Evolutionary conservation across 2,797 vertebrate species (phyloP).

Genomic region (Apogon hyalosoma): DNA sequence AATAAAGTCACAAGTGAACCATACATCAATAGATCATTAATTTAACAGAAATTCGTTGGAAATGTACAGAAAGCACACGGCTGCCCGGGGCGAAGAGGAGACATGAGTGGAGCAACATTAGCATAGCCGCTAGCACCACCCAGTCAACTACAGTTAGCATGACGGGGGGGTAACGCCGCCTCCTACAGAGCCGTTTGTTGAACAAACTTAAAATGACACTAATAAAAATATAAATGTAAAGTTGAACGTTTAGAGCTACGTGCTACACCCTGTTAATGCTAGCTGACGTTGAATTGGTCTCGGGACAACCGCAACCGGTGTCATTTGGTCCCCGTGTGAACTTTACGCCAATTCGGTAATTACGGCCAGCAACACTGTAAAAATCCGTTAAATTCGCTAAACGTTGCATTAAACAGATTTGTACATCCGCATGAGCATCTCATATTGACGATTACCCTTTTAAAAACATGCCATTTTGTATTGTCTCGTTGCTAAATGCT

Average conservation of each 20-base stretch:
- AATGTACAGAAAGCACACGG: not conserved
- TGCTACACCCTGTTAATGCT: not conserved
- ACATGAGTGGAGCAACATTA: slow-evolving; percentile 42
- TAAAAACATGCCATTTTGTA: slow-evolving; percentile 11
- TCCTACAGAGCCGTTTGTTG: not conserved
- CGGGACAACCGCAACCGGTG: slow-evolving; percentile 49
- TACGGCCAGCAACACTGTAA: rapidly evolving
- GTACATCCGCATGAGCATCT: too few relatives aligned
- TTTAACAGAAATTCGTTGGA: not conserved
- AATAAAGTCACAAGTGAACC: slow-evolving; percentile 3
- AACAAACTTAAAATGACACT: not conserved
- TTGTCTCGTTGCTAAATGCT: slow-evolving; percentile 36
- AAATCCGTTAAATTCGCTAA: not conserved
- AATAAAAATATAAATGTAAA: too few relatives aligned
- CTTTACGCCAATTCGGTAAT: not conserved
- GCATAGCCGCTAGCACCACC: slow-evolving; percentile 51
- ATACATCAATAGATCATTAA: not conserved
- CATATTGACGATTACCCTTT: not conserved
- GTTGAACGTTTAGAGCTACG: too few relatives aligned
- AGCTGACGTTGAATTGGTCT: not conserved
- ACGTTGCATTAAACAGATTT: rapidly evolving
- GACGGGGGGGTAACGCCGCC: too few relatives aligned
- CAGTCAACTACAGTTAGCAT: slow-evolving; percentile 1
- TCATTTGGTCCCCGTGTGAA: slow-evolving; percentile 19
- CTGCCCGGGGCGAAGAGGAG: slow-evolving; percentile 1